Evolutionary conservation across 2,888 invertebrate genomes (phyloP).

Genomic region (Pterostichus madidus): DNA sequence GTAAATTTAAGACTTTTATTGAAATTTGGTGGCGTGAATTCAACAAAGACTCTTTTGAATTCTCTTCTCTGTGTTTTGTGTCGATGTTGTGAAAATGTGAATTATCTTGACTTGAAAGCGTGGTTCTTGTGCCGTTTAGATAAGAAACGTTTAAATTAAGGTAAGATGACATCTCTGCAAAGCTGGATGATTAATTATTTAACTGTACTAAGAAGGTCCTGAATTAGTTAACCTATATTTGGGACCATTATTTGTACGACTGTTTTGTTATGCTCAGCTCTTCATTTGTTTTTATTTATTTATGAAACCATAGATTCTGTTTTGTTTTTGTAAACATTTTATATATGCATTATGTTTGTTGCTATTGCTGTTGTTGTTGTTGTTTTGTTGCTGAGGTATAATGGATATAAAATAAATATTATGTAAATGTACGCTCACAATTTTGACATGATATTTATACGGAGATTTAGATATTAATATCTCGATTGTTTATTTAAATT

Average conservation of each 20-base stretch:
- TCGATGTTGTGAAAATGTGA: slow-evolving; percentile 53
- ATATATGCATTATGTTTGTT: slow-evolving; percentile 30
- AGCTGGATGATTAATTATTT: slow-evolving; percentile 31
- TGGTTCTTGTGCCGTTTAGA: slow-evolving; percentile 18
- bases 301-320: slow-evolving; percentile 22
- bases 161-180: slow-evolving; percentile 37
- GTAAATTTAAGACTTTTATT: slow-evolving; percentile 1
- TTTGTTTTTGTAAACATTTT: slow-evolving; percentile 43
- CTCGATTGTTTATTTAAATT: slow-evolving; percentile 3
- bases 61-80: slow-evolving; percentile 21
- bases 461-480: neutral
- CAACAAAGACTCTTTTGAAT: neutral
- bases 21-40: slow-evolving; percentile 7
- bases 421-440: slow-evolving; percentile 9
- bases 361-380: slow-evolving; percentile 4
- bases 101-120: slow-evolving; percentile 20
- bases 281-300: slow-evolving; percentile 35
- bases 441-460: neutral
- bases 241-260: slow-evolving; percentile 4
- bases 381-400: slow-evolving; percentile 27
- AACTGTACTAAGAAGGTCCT: neutral
- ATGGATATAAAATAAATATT: slow-evolving; percentile 37
- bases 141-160: slow-evolving; percentile 52
- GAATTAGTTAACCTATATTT: slow-evolving; percentile 42
- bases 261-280: slow-evolving; percentile 12